Conservation (phyloP, 2,797 vertebrate species). For the Zalophus californianus region DNA sequence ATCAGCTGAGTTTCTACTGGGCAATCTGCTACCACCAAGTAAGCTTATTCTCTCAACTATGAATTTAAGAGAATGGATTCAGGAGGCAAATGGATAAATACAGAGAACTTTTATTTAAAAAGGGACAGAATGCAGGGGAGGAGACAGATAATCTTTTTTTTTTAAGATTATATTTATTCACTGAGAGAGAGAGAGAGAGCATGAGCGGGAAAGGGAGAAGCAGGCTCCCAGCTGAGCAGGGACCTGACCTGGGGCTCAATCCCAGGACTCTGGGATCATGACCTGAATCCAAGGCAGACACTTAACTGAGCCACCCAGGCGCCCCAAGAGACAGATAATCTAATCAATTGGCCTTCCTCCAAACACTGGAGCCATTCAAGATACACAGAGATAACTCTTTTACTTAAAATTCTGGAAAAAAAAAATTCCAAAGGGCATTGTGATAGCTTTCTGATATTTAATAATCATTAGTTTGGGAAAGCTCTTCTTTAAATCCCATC, state of each 20-base stretch:
- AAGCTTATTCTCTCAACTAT: background rate
- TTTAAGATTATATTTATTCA: background rate
- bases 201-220: background rate
- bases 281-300: background rate
- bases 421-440: background rate
- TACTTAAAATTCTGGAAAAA: constrained; percentile 12
- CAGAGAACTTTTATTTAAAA: background rate
- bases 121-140: background rate
- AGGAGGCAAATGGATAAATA: background rate
- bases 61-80: background rate
- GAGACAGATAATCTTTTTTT: background rate
- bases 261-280: background rate
- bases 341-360: background rate
- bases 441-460: constrained; percentile 28
- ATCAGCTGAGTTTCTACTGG: background rate
- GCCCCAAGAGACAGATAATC: background rate
- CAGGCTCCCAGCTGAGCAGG: background rate
- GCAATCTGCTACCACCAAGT: background rate
- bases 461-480: background rate
- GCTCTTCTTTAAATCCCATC: background rate
- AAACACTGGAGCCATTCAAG: background rate
- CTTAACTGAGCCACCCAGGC: background rate
- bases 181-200: background rate
- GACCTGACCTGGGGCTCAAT: background rate
- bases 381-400: background rate